These are phyloP conservation scores for Elymnias hypermnestra DNA, from an alignment of 1,140 invertebrate genomes.

Conservation along the genomic window DNA sequence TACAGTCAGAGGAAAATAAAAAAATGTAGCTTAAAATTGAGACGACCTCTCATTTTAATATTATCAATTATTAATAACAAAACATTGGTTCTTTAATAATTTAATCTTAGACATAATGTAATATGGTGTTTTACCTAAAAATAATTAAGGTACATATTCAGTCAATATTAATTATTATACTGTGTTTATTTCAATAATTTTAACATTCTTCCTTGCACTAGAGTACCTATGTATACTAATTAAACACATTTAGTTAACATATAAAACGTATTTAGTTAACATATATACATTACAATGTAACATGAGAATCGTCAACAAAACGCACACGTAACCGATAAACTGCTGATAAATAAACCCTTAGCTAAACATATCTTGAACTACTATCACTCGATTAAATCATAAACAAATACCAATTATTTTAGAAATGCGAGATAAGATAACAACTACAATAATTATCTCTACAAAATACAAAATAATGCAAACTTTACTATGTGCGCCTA, in stretches of 20 bases:
- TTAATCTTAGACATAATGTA: background rate
- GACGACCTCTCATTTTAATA: too few relatives aligned
- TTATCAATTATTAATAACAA: too few relatives aligned
- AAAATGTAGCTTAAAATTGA: too few relatives aligned
- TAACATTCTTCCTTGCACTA: too few relatives aligned
- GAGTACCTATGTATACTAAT: background rate
- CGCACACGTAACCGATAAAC: background rate
- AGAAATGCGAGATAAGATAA: conserved; percentile 3
- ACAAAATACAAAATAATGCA: background rate
- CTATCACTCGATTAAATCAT: background rate
- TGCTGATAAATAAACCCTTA: background rate
- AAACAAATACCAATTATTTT: conserved; percentile 3
- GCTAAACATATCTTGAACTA: background rate
- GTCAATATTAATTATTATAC: too few relatives aligned
- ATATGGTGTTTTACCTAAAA: background rate
- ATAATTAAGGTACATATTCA: conserved; percentile 1
- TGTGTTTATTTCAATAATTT: too few relatives aligned
- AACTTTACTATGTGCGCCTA: background rate
- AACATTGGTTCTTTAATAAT: too few relatives aligned
- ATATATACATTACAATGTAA: background rate
- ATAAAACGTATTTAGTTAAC: too few relatives aligned
- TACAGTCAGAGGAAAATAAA: too few relatives aligned
- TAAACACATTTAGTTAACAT: too few relatives aligned
- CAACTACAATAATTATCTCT: background rate
- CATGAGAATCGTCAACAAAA: conserved; percentile 3